phyloP scores from a whole-genome alignment of 2,113 vertebrate species.

The Peromyscus polionotus region DNA sequence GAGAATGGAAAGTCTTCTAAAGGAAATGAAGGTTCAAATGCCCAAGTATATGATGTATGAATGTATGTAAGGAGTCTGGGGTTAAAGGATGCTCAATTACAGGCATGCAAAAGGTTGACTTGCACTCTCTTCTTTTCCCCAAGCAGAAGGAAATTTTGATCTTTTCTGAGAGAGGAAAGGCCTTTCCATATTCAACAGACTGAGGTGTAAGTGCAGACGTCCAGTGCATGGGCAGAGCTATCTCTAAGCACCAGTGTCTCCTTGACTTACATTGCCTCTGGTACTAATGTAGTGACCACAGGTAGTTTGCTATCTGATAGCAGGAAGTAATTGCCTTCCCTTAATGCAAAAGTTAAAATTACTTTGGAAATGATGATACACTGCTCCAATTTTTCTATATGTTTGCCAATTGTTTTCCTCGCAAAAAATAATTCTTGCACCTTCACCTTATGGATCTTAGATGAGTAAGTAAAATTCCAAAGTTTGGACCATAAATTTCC shows the following conservation, averaged over 20 bases:
- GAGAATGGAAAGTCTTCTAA: background rate
- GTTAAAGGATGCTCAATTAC: background rate
- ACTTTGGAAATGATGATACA: background rate
- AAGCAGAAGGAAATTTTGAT: background rate
- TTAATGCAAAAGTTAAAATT: background rate
- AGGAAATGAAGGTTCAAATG: background rate
- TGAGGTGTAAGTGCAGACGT: background rate
- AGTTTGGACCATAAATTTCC: background rate
- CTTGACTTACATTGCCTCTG: background rate
- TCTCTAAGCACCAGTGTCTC: background rate
- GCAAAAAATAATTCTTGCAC: too few species aligned
- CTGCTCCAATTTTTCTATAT: background rate
- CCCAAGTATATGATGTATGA: background rate
- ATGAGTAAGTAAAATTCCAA: background rate
- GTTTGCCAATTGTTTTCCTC: background rate
- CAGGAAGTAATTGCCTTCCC: background rate
- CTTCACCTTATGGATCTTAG: background rate
- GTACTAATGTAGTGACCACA: background rate
- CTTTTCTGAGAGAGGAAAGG: background rate
- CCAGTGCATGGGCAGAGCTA: background rate
- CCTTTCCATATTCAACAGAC: background rate
- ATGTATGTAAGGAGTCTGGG: background rate
- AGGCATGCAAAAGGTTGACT: background rate
- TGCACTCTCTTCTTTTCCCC: background rate
- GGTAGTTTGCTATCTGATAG: background rate